Evolutionary conservation across 1,140 invertebrate species (phyloP).

Genomic region (Dermatophagoides farinae): DNA sequence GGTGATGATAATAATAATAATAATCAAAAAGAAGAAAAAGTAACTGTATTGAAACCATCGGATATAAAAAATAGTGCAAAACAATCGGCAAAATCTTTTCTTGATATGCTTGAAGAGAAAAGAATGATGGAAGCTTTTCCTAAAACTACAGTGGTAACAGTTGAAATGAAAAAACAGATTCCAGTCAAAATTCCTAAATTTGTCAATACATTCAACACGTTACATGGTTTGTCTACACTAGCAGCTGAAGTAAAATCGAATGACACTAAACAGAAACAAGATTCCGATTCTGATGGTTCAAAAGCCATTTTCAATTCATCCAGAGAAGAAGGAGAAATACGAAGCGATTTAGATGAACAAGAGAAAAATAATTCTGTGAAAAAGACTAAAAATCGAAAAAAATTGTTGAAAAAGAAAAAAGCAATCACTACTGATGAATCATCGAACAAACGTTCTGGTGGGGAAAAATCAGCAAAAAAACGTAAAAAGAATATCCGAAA

Average conservation of each 20-base stretch:
- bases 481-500: neutral
- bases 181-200: conserved; percentile 1
- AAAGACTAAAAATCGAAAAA: neutral
- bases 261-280: neutral
- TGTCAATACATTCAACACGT: conserved; percentile 10
- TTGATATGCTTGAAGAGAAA: conserved; percentile 11
- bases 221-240: neutral
- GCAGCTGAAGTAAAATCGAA: neutral
- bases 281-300: neutral
- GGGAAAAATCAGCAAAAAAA: neutral
- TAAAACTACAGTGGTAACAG: neutral
- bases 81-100: conserved; percentile 7
- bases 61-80: conserved; percentile 8
- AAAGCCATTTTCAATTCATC: neutral
- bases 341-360: neutral
- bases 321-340: neutral
- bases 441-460: neutral
- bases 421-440: neutral
- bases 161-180: neutral
- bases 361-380: neutral
- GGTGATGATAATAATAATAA: neutral
- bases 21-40: neutral
- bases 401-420: neutral
- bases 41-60: conserved; percentile 1
- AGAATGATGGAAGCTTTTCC: neutral